Base-by-base conservation (phyloP, 2,113 vertebrate species). In the Coturnix japonica region DNA sequence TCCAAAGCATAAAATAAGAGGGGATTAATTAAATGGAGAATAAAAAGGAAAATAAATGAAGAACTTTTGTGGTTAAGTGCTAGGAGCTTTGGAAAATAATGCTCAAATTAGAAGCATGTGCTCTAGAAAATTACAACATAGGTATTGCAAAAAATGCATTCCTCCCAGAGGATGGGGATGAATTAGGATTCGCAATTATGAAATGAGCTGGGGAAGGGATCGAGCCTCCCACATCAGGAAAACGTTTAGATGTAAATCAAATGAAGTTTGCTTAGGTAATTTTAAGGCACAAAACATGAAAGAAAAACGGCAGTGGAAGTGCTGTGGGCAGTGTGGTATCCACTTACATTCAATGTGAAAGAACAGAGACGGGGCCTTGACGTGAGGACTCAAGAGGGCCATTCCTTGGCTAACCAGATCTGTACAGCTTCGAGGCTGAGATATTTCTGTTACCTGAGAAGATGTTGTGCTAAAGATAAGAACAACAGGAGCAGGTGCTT, bases 71-170 rank as follows among this genome's bases (percentile, higher is more conserved):
- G 95, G 95, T 96, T 96, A 74, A 91, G 81, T 90, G 90, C 79
- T 88, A 71, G 94, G 91, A 93, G 93, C 94, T 84, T 74, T 90
- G 96, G 95, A 96, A 96, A 96, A 96, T 94, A 89, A 23, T 3
- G 41, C 90, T 94, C 73, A 95, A 94, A 97, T 96, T 92, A 73
- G 93, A 97, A 97, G 91, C 95, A 96, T 96, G 73, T 96, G 96
- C 79, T 72, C 63, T 12, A 89, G 59, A 65, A 77, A 91, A 78
- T 94, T 96, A 95, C 91, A 94, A 94, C 91, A 95, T 84, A 96
- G 93, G 94, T 96, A 95, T 90, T 94, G 93, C 88, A 95, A 93
- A 94, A 96, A 95, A 90, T 76, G 89, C 59, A 23, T 86, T 81
- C 86, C 87, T 92, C 78, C 81, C 91, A 61, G 76, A 79, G 74